Percentiles rank a stretch among this genome's conserved stretches.
These are phyloP conservation scores for Andricus grossulariae DNA, from an alignment of 1,140 invertebrate species.

Conservation along the genomic window DNA sequence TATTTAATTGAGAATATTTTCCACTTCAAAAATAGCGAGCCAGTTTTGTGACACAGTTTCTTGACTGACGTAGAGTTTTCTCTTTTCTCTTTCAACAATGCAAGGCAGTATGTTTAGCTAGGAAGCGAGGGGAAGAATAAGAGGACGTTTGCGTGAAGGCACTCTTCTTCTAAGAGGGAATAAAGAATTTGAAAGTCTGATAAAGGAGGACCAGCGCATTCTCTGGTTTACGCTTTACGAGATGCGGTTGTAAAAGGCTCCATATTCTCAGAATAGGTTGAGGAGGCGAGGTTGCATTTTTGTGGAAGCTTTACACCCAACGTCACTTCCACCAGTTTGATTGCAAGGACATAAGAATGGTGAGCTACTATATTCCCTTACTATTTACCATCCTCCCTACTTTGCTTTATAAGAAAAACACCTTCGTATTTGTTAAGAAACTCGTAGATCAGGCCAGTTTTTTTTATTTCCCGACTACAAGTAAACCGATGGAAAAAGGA, in stretches of 20 bases:
- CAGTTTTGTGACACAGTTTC: too few relatives aligned
- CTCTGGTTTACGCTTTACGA: conserved; percentile 28
- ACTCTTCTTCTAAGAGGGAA: conserved; percentile 21
- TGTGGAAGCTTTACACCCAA: conserved; percentile 3
- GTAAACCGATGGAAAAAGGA: too few relatives aligned
- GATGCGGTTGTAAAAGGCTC: conserved; percentile 24
- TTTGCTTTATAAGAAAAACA: not conserved
- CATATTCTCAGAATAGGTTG: conserved; percentile 7
- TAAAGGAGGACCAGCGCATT: conserved; percentile 26
- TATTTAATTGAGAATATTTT: too few relatives aligned
- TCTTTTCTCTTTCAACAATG: conserved; percentile 10
- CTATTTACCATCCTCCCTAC: not conserved
- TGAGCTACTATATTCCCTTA: not conserved
- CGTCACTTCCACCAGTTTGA: conserved; percentile 23
- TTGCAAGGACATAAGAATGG: conserved; percentile 7
- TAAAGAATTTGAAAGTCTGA: conserved; percentile 32
- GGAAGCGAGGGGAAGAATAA: conserved; percentile 4
- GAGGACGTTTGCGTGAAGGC: conserved; percentile 27
- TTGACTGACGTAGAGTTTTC: not conserved
- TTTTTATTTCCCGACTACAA: too few relatives aligned
- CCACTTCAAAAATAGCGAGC: too few relatives aligned
- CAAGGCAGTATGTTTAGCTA: conserved; percentile 4
- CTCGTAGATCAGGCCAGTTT: too few relatives aligned
- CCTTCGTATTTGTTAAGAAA: too few relatives aligned
- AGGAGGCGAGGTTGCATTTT: conserved; percentile 20